Evolutionary conservation across 2,797 vertebrate species (phyloP).

Genomic region (Sebastes paucispinis): DNA sequence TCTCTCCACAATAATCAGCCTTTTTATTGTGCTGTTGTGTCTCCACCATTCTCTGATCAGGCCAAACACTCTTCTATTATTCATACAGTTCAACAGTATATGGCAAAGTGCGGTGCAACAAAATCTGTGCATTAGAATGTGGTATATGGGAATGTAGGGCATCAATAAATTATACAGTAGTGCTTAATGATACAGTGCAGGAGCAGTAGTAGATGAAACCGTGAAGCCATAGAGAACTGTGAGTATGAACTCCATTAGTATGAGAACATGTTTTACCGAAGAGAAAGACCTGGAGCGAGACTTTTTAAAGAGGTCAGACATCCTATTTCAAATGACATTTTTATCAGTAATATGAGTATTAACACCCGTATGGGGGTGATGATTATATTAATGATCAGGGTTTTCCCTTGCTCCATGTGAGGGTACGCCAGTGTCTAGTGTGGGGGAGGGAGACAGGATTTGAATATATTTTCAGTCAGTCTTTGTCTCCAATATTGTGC

Average conservation of each 20-base stretch:
- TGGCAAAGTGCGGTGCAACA: constrained; percentile 11
- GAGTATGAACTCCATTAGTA: constrained; percentile 42
- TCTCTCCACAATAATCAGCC: constrained; percentile 21
- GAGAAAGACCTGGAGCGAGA: constrained; percentile 35
- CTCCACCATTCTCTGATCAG: constrained; percentile 54
- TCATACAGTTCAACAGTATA: constrained; percentile 46
- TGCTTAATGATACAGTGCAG: constrained; percentile 47
- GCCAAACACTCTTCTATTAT: constrained; percentile 67
- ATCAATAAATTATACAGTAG: constrained; percentile 67
- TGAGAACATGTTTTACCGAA: constrained; percentile 24
- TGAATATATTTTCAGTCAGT: constrained; percentile 37
- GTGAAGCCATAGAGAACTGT: neutral
- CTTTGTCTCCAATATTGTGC: constrained; percentile 33
- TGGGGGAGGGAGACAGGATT: constrained; percentile 23
- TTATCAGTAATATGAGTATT: constrained; percentile 35
- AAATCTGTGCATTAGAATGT: constrained; percentile 46
- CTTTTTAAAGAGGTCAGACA: constrained; percentile 52
- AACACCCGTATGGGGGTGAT: constrained; percentile 30
- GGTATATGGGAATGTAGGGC: constrained; percentile 41
- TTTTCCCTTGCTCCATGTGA: constrained; percentile 5
- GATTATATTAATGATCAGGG: constrained; percentile 49
- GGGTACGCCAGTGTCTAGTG: neutral
- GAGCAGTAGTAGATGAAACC: constrained; percentile 19
- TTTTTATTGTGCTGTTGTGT: constrained; percentile 53
- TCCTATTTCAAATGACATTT: constrained; percentile 51